A percentile compares a stretch with the other conserved stretches of the same genome.
Evolutionary conservation across 2,888 invertebrate species (phyloP).

Genomic region (Trachelus stipa): DNA sequence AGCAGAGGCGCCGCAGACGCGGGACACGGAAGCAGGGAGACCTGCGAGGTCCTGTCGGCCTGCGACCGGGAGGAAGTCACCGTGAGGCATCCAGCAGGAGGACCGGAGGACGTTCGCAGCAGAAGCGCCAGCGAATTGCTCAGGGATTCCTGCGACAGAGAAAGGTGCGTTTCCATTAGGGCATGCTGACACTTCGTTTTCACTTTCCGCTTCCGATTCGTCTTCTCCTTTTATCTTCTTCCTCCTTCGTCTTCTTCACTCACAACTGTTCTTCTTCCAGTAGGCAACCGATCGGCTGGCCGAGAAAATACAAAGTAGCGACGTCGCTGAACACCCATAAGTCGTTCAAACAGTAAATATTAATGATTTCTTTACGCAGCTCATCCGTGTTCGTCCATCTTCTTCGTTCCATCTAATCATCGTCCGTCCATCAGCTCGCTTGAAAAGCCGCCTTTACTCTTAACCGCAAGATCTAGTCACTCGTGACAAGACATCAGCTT

Average conservation of each 20-base stretch:
- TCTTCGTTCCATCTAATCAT: too few species aligned
- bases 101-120: constrained; percentile 67
- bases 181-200: neutral
- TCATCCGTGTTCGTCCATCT: too few species aligned
- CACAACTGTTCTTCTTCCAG: constrained; percentile 25
- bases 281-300: constrained; percentile 31
- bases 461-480: neutral
- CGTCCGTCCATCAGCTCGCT: too few species aligned
- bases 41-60: constrained; percentile 46
- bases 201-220: neutral
- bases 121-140: constrained; percentile 77
- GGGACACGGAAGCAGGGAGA: constrained; percentile 41
- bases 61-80: constrained; percentile 65
- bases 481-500: neutral
- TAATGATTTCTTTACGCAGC: neutral
- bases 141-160: constrained; percentile 67
- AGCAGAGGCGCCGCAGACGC: constrained; percentile 66
- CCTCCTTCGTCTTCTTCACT: neutral
- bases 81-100: constrained; percentile 68
- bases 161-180: constrained; percentile 42
- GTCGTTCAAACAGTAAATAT: constrained; percentile 47
- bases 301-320: constrained; percentile 40
- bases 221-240: neutral
- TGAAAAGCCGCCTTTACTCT: too few species aligned
- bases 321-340: constrained; percentile 36